A percentile compares a stretch with the other conserved stretches of the same genome.
Evolutionary conservation across 2,113 vertebrate species (phyloP).

Genomic region (Hippocampus guttulatus): DNA sequence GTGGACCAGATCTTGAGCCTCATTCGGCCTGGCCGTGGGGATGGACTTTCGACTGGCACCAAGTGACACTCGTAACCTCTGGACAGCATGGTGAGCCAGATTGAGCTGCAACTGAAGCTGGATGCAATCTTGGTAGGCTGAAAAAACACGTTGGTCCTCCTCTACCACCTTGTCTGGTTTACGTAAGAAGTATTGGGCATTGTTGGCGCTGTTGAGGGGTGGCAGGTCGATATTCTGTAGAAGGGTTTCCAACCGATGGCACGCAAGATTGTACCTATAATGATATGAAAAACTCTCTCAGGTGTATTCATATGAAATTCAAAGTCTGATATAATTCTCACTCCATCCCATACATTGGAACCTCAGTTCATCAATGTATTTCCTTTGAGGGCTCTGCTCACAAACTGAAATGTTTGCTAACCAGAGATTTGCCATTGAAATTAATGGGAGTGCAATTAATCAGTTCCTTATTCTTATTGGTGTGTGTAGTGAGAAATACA

Average conservation of each 20-base stretch:
- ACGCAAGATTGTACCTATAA: constrained; percentile 92
- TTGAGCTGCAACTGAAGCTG: constrained; percentile 97
- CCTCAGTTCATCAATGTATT: background rate
- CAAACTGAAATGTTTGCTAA: no score
- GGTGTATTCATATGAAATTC: background rate
- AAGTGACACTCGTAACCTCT: constrained; percentile 88
- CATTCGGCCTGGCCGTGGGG: constrained; percentile 66
- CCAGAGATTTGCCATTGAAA: no score
- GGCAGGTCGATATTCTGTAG: constrained; percentile 96
- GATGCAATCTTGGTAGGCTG: constrained; percentile 97
- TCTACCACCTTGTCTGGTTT: constrained; percentile 98
- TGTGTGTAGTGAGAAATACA: no score
- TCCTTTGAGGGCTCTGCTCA: no score
- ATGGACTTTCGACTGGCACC: constrained; percentile 81
- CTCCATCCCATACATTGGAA: background rate
- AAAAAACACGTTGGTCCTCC: constrained; percentile 95
- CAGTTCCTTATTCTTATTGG: no score
- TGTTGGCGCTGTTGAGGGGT: constrained; percentile 96
- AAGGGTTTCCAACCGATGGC: constrained; percentile 94
- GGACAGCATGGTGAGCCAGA: constrained; percentile 94
- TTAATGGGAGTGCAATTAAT: no score
- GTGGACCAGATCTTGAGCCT: constrained; percentile 84
- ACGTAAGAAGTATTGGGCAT: constrained; percentile 94
- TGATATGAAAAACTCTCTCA: background rate
- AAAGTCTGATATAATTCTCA: no score